Evolutionary conservation across 1,140 invertebrate species (phyloP).

Genomic region (Linepithema humile): DNA sequence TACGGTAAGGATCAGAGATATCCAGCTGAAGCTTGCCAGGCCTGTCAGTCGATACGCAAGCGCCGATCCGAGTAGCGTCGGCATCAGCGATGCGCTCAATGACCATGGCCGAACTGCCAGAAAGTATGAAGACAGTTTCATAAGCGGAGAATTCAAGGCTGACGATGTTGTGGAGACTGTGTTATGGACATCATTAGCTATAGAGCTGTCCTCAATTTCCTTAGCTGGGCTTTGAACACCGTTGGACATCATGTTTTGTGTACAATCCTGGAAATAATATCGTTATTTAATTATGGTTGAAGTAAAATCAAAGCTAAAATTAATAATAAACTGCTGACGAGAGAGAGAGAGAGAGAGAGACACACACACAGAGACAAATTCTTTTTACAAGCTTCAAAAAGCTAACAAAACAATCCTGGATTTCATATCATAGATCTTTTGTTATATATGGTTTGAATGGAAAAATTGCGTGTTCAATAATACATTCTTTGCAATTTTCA

Average conservation of each 20-base stretch:
- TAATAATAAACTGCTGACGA: too few species aligned
- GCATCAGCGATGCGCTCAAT: slow-evolving; percentile 94
- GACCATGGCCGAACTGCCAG: slow-evolving; percentile 96
- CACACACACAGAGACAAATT: too few species aligned
- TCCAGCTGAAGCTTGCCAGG: slow-evolving; percentile 89
- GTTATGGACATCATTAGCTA: slow-evolving; percentile 60
- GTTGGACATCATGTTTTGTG: slow-evolving; percentile 74
- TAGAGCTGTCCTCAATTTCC: slow-evolving; percentile 47
- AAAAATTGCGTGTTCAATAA: too few species aligned
- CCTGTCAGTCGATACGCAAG: slow-evolving; percentile 92
- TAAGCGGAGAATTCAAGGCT: slow-evolving; percentile 85
- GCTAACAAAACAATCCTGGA: too few species aligned
- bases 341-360: too few species aligned
- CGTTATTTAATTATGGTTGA: too few species aligned
- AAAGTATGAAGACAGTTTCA: slow-evolving; percentile 95
- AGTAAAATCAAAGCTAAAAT: too few species aligned
- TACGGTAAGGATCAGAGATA: slow-evolving; percentile 92
- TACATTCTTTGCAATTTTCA: background rate
- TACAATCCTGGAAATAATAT: slow-evolving; percentile 46
- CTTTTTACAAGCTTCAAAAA: too few species aligned
- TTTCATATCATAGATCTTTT: too few species aligned
- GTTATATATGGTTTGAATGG: too few species aligned
- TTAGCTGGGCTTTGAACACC: slow-evolving; percentile 59
- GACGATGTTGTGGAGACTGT: slow-evolving; percentile 61
- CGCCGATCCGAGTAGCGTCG: slow-evolving; percentile 93